Conservation (phyloP, 1,140 invertebrate genomes). For the Pemphigus obesinymphae region DNA sequence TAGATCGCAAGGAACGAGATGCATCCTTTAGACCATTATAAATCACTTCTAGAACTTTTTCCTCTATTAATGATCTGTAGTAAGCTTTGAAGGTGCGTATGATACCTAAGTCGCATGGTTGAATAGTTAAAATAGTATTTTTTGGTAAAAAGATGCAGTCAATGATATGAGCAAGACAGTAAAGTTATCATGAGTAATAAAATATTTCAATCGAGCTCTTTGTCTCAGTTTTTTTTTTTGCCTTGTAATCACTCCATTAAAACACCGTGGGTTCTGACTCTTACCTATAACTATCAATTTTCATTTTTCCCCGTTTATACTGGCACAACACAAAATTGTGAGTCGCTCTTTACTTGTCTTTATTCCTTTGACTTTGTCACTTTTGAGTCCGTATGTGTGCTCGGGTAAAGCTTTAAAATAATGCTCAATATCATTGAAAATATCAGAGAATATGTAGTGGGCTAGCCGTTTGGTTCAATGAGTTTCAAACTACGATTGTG, state of each 20-base stretch:
- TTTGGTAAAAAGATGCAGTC: conserved; percentile 49
- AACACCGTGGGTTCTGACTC: conserved; percentile 32
- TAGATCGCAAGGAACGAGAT: background rate
- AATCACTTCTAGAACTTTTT: background rate
- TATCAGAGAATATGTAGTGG: background rate
- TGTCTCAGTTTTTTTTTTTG: conserved; percentile 27
- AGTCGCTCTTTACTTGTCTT: conserved; percentile 51
- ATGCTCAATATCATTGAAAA: conserved; percentile 52
- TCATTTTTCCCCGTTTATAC: conserved; percentile 54
- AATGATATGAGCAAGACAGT: conserved; percentile 49
- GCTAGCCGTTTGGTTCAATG: background rate
- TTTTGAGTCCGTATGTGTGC: conserved; percentile 49
- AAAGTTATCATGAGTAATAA: conserved; percentile 52
- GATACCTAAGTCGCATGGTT: conserved; percentile 52
- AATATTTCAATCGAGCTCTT: background rate
- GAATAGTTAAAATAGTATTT: conserved; percentile 51
- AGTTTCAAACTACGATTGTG: background rate
- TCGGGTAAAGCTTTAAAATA: conserved; percentile 50
- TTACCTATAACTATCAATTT: conserved; percentile 49
- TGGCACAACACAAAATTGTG: conserved; percentile 49
- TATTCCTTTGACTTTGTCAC: conserved; percentile 47
- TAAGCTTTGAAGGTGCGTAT: conserved; percentile 46
- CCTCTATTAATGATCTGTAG: background rate
- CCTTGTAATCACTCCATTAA: conserved; percentile 30
- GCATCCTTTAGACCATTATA: background rate